Evolutionary conservation across 2,113 vertebrate species (phyloP), one percentile per base, ranked within the genome.

Genomic region (human): DNA sequence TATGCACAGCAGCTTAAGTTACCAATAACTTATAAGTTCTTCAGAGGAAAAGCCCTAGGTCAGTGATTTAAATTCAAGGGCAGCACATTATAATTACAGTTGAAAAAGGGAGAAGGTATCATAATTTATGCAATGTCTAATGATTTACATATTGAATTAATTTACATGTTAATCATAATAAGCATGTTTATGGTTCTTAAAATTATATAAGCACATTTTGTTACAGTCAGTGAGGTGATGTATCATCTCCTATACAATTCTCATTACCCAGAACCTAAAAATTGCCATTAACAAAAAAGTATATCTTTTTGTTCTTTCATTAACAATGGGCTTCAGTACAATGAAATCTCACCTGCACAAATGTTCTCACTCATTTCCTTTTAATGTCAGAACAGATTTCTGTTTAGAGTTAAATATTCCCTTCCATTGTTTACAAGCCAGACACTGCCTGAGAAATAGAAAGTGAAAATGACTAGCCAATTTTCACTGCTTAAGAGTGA

Each of bases 381-480:
- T 95, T 86, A 96, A 79, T 82, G 83, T 96, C 87, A 93, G 86
- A 91, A 95, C 90, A 94, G 90, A 96, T 91, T 88, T 95, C 90
- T 97, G 95, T 93, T 96, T 70, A 96, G 87, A 97, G 83, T 95
- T 93, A 97, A 97, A 95, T 88, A 96, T 50, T 96, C 84, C 88
- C 90, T 97, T 95, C 95, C 93, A 94, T 79, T 38, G 72, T 86
- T 92, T 94, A 96, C 59, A 90, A 97, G 96, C 90, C 95, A 88
- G 95, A 95, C 76, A 38, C 87, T 85, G 92, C 88, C 98, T 91
- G 85, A 95, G 96, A 96, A 84, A 97, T 25, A 96, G 70, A 92
- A 95, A 94, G 76, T 76, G 90, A 86, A 72, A 84, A 70, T 82
- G 85, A 95, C 96, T 18, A 50, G 93, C 97, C 76, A 57, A 38